A percentile compares a stretch with the other conserved stretches of the same genome.
These are phyloP conservation scores for Oreochromis grahami DNA, from an alignment of 2,797 vertebrate species.

Conservation along the genomic window DNA sequence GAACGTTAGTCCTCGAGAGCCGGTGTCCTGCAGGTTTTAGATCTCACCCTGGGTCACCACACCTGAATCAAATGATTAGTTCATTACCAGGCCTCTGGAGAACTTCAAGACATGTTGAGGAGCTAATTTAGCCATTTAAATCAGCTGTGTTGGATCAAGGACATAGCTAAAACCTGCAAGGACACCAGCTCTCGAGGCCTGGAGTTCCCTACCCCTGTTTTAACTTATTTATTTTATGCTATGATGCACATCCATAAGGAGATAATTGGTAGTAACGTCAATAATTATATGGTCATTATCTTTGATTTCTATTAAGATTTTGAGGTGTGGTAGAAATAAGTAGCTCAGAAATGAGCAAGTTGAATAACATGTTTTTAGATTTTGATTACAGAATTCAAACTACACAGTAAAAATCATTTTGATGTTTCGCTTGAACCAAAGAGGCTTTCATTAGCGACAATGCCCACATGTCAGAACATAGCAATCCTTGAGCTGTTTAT, in stretches of 20 bases:
- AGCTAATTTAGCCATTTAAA: too few relatives aligned
- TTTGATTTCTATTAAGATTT: background rate
- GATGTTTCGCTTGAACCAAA: background rate
- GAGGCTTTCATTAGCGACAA: background rate
- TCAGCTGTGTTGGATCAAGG: too few relatives aligned
- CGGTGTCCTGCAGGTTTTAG: too few relatives aligned
- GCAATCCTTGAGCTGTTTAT: background rate
- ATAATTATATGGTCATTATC: background rate
- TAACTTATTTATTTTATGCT: background rate
- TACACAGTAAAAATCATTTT: background rate
- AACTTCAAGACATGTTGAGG: too few relatives aligned
- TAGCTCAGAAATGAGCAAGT: background rate
- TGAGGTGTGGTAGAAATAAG: background rate
- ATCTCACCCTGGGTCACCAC: too few relatives aligned
- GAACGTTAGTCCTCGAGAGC: too few relatives aligned
- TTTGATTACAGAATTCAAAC: background rate
- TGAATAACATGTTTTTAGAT: background rate
- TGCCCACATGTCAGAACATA: background rate
- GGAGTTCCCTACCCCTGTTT: too few relatives aligned
- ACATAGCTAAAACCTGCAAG: too few relatives aligned
- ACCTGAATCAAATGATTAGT: too few relatives aligned
- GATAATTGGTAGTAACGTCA: background rate
- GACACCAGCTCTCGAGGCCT: too few relatives aligned
- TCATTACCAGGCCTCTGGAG: too few relatives aligned
- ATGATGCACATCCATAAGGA: background rate